Base-by-base conservation (phyloP, 2,113 vertebrate genomes). In the Pyrgilauda ruficollis region DNA sequence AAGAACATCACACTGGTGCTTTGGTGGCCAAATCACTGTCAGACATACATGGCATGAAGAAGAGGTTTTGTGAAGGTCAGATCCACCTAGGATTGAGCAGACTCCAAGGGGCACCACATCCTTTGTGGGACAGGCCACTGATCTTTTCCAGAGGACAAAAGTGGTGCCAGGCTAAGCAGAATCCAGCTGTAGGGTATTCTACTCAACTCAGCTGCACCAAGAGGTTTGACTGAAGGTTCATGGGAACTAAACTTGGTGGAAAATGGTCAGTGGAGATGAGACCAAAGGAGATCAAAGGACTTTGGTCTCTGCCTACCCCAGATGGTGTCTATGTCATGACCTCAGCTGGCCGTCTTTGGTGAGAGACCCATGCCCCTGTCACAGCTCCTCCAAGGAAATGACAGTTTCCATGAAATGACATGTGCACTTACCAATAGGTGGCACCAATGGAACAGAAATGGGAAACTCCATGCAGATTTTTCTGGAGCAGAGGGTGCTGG, bases 391-490 rank as follows among this genome's bases (percentile, higher is more conserved):
- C 35, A 67, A 63, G 68, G 47, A 70, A 87, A 44, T 2, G 4
- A 13, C n/a, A 27, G 9, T 39, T 94, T 50, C 44, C 30, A 6
- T 49, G 80, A 56, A 23, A 23, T 82, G 83, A 18, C 53, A 15
- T 39, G 61, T 86, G 52, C 91, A 84, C 86, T 89, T 55, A 66
- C 91, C 95, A 91, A 96, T 96, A 97, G 96, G 94, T 96, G 96
- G 93, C 96, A 96, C 91, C 84, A 93, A 14, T 82, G 77, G 91
- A 94, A 95, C 70, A 92, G 91, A 70, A 96, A 97, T 96, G 18
- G 0, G n/a, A 87, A 85, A 35, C 3, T 10, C 56, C 15, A 79
- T 75, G 84, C 81, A 94, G 79, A 94, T 72, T 69, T 63, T 76
- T 49, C 49, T 58, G 70, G 93, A 87, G 95, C 76, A 95, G 13